Evolutionary conservation across 2,888 invertebrate species (phyloP), one percentile per base, ranked within the genome.

Genomic region (Hoplodrina blanda): DNA sequence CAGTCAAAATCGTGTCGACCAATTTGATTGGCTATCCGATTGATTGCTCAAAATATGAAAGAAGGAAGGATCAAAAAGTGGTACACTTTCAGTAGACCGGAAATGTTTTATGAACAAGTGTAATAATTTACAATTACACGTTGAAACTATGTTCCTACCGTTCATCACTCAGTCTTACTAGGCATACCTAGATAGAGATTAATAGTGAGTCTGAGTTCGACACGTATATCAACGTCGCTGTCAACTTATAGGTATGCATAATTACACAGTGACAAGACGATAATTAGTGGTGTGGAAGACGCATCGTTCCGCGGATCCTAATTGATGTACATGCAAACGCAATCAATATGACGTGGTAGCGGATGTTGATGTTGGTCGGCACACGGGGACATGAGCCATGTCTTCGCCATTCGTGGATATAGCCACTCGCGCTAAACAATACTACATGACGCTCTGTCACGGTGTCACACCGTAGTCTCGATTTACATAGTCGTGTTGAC

Each of bases 281-380:
- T 95, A 95, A 95, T 95, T 95, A 95, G 94, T 90, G 89, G 88
- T 86, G 87, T 87, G 89, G 91, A 94, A 95, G 95, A 94, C 94
- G 90, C 94, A 94, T 95, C 91, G 93, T 91, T 89, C 89, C 91
- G 91, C 91, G 91, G 87, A 92, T 91, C 92, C 92, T 95, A 95
- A 95, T 95, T 95, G 95, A 95, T 94, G 91, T 93, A 95, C 95
- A 95, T 90, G 95, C 92, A 95, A 95, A 95, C 91, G 94, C 95
- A 95, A 95, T 95, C 95, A 95, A 94, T 95, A 93, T 90, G 91
- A 90, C 91, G 90, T 89, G 88, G 83, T 89, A 88, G 88, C 91
- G 93, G 94, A 93, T 93, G 91, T 93, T 88, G 94, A 93, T 93
- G 91, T 93, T 88, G 88, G 88, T 82, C 82, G 85, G 87, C 80